These are phyloP conservation scores for Heliothis peltigera DNA, from an alignment of 2,888 invertebrate species.

Conservation along the genomic window DNA sequence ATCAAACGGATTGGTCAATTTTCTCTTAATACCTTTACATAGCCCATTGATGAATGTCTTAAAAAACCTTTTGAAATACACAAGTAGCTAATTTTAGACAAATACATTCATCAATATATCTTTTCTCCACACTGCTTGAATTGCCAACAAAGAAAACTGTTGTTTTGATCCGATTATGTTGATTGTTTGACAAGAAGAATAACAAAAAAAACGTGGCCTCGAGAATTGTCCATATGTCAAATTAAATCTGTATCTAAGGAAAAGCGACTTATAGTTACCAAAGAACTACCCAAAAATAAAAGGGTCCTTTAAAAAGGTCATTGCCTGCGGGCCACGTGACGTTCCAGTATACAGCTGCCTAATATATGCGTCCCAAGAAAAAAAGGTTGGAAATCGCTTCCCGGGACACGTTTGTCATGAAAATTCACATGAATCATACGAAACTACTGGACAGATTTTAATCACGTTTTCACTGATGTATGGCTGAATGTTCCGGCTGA, in stretches of 20 bases:
- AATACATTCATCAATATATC: too few species aligned
- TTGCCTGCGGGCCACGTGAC: conserved; percentile 26
- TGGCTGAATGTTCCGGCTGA: conserved; percentile 8
- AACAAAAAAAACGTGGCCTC: background rate
- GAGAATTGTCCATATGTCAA: background rate
- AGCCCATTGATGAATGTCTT: too few species aligned
- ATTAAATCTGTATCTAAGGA: background rate
- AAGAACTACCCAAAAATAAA: conserved; percentile 18
- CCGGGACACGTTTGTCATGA: conserved; percentile 24
- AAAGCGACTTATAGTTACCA: conserved; percentile 1
- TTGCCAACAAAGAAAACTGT: background rate
- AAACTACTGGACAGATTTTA: conserved; percentile 48
- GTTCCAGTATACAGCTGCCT: conserved; percentile 8
- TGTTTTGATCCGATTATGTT: background rate
- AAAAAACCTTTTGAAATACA: too few species aligned
- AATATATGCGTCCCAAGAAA: conserved; percentile 41
- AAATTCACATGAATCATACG: conserved; percentile 44
- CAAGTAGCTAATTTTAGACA: too few species aligned
- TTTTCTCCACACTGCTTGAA: too few species aligned
- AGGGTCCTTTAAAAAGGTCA: conserved; percentile 30
- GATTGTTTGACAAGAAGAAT: conserved; percentile 1
- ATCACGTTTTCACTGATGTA: conserved; percentile 40
- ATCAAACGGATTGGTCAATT: too few species aligned
- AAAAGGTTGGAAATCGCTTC: conserved; percentile 33
- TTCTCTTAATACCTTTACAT: too few species aligned